phyloP scores from a whole-genome alignment of 2,797 vertebrate genomes.

The Heterohyrax brucei region DNA sequence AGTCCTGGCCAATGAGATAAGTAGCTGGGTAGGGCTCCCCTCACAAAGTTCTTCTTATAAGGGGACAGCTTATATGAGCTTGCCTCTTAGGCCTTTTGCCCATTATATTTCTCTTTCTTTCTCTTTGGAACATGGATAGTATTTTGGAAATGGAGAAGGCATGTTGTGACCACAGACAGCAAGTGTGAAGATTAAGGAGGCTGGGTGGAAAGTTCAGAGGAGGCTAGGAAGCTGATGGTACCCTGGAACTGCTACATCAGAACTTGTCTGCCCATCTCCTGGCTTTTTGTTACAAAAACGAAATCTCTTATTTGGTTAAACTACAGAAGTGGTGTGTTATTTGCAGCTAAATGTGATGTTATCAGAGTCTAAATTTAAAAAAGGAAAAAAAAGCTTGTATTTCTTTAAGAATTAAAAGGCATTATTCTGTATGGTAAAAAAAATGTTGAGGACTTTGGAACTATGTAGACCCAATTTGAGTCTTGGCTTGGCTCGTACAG shows the following conservation, averaged over 20 bases:
- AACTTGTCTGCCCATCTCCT: not conserved
- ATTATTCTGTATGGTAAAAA: conserved; percentile 5
- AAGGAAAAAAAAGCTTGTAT: conserved; percentile 32
- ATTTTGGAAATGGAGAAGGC: not conserved
- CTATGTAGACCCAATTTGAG: not conserved
- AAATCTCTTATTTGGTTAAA: conserved; percentile 12
- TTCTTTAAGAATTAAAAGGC: conserved; percentile 20
- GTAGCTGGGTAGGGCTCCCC: not conserved
- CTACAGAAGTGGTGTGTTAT: not conserved
- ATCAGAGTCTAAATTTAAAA: conserved; percentile 34
- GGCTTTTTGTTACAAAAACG: conserved; percentile 25
- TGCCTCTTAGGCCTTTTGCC: not conserved
- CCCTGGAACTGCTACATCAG: not conserved
- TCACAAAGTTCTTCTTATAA: not conserved
- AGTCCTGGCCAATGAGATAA: not conserved
- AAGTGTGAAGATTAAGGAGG: conserved; percentile 3
- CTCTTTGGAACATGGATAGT: not conserved
- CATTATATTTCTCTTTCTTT: not conserved
- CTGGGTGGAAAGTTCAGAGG: not conserved
- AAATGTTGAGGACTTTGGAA: not conserved
- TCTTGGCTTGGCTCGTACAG: conserved; percentile 20
- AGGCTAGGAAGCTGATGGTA: not conserved
- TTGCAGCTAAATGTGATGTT: conserved; percentile 6
- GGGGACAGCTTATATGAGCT: not conserved
- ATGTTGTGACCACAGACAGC: not conserved